Conservation (phyloP, 2,888 invertebrate genomes). For the Ornithoptera priamus region DNA sequence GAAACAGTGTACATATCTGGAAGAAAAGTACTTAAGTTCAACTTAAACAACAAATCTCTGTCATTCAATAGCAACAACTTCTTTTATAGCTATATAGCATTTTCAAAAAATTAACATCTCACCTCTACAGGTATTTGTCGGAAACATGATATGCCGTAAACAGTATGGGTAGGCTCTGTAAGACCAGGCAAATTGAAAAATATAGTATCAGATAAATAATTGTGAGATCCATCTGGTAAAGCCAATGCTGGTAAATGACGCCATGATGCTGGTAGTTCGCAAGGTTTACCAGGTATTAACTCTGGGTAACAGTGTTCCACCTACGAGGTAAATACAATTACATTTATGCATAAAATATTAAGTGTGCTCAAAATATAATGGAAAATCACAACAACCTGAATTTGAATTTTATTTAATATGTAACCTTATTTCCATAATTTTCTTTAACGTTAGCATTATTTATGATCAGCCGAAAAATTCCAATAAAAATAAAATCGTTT, state of each 20-base stretch:
- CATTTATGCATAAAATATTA: not conserved
- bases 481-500: slow-evolving; percentile 39
- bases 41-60: no score
- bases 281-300: slow-evolving; percentile 85
- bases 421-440: not conserved
- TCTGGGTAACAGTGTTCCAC: slow-evolving; percentile 97
- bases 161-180: slow-evolving; percentile 89
- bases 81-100: not conserved
- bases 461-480: not conserved
- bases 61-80: not conserved
- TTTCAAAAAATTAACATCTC: slow-evolving; percentile 23
- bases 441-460: not conserved
- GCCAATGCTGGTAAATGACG: slow-evolving; percentile 97
- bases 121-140: slow-evolving; percentile 97
- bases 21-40: no score
- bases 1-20: no score
- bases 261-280: slow-evolving; percentile 95
- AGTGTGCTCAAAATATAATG: not conserved
- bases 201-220: slow-evolving; percentile 96
- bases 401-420: not conserved
- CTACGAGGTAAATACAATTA: slow-evolving; percentile 58
- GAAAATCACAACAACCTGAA: not conserved
- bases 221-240: slow-evolving; percentile 98
- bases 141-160: slow-evolving; percentile 98
- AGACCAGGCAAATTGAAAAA: slow-evolving; percentile 97